Percentiles rank a stretch among this genome's conserved stretches.
Evolutionary conservation across 2,888 invertebrate species (phyloP).

Genomic region (Oligia strigilis): DNA sequence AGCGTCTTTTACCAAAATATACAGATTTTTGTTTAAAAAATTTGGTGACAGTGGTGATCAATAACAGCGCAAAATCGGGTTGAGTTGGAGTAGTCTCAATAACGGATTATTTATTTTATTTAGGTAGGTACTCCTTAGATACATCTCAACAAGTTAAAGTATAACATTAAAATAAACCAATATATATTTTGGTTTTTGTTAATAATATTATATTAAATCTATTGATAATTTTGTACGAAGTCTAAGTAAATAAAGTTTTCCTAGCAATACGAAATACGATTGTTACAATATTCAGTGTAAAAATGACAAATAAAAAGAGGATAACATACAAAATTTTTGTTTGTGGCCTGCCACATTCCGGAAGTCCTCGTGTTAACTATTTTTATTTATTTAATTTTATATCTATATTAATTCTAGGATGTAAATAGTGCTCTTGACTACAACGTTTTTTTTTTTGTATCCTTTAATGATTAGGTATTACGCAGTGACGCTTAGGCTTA

Average conservation of each 20-base stretch:
- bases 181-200: conserved; percentile 30
- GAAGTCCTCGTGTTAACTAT: conserved; percentile 63
- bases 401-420: conserved; percentile 39
- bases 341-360: conserved; percentile 76
- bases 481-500: conserved; percentile 41
- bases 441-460: conserved; percentile 25
- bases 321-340: conserved; percentile 45
- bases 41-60: not conserved
- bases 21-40: not conserved
- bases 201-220: conserved; percentile 43
- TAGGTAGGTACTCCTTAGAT: not conserved
- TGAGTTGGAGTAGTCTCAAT: not conserved
- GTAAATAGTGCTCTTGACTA: conserved; percentile 55
- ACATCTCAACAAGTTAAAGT: conserved; percentile 1
- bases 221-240: conserved; percentile 26
- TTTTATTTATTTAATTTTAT: conserved; percentile 19
- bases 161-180: conserved; percentile 1
- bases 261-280: conserved; percentile 20
- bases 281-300: conserved; percentile 36
- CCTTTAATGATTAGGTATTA: conserved; percentile 24
- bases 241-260: conserved; percentile 18
- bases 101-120: not conserved
- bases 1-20: not conserved
- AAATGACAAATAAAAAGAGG: conserved; percentile 45
- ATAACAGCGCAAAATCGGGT: not conserved